phyloP scores from a whole-genome alignment of 2,888 invertebrate species.

The Scaptomyza parva region DNA sequence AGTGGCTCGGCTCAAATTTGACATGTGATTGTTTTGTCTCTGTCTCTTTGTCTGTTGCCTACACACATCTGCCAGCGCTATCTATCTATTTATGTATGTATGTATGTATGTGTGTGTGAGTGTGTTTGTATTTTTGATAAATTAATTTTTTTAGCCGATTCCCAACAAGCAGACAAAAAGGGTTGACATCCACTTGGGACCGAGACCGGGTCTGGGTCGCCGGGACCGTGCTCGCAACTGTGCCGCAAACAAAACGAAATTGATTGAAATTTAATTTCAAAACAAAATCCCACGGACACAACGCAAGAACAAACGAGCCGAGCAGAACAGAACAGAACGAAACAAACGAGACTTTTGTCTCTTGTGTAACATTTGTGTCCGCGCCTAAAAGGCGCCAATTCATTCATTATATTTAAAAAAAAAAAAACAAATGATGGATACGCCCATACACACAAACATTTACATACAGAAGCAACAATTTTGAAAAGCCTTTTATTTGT shows the following conservation, averaged over 20 bases:
- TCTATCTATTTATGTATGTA: slow-evolving; percentile 22
- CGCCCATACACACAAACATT: not conserved
- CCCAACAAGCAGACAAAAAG: slow-evolving; percentile 57
- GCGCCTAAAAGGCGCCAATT: slow-evolving; percentile 32
- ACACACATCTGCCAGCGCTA: slow-evolving; percentile 52
- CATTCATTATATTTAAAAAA: slow-evolving; percentile 45
- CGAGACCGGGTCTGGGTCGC: slow-evolving; percentile 16
- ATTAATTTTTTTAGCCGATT: slow-evolving; percentile 76
- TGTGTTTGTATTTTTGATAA: slow-evolving; percentile 80
- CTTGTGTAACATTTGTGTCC: slow-evolving; percentile 65
- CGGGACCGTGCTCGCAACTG: slow-evolving; percentile 18
- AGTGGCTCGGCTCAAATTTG: slow-evolving; percentile 77
- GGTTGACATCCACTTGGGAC: slow-evolving; percentile 76
- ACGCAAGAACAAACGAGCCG: slow-evolving; percentile 1
- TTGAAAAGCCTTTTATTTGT: not conserved
- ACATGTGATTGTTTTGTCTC: slow-evolving; percentile 81
- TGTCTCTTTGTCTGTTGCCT: slow-evolving; percentile 20
- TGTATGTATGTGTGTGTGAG: slow-evolving; percentile 9
- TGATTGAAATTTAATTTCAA: slow-evolving; percentile 78
- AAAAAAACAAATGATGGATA: slow-evolving; percentile 13
- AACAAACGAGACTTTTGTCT: slow-evolving; percentile 51
- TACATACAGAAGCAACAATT: not conserved
- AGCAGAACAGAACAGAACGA: too few relatives aligned
- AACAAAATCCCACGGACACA: slow-evolving; percentile 40
- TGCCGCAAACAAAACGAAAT: slow-evolving; percentile 53